Evolutionary conservation across 1,140 invertebrate genomes (phyloP), one percentile per base, ranked within the genome.

Genomic region (Drosophila equinoxialis): DNA sequence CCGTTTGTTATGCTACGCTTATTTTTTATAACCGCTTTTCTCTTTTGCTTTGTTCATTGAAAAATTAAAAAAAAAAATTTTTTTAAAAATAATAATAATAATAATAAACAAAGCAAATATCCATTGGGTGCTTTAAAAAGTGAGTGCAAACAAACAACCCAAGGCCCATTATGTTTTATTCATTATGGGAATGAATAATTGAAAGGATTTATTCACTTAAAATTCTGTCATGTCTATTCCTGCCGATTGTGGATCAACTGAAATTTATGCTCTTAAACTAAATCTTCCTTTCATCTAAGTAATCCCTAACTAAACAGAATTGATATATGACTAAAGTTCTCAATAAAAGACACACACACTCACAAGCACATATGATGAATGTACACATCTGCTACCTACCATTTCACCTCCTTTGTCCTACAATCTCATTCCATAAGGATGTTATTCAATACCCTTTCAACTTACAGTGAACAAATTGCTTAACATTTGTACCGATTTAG

Each of bases 391-490:
- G 45, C 8, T 48, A 48, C 14, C 45, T 17, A 3, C 17, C 45
- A 13, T 8, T 30, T 17, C 14, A 20, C 3, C 33, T 35, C 54
- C 30, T 33, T 11, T 30, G 8, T 13, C 35, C 33, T 20, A 14
- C 8, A 11, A 0, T 10, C 26, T 26, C 3, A 8, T 17, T 5
- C 1, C 7, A 5, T 14, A 8, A 10, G 1, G 7, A 20, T 55
- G 74, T 74, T 80, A 85, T 65, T 74, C 77, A 84, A 85, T 77
- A 66, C 63, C 68, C 72, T 62, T 13, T 45, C 69, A 62, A 61
- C 57, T 72, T 77, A 72, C 57, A 66, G 65, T 69, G 61, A 70
- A 84, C 81, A 84, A 80, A 85, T 78, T 84, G 81, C 82, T 65
- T 68, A 86, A 71, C 78, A 71, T 75, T 81, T 81, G 69, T 65